Conservation (phyloP, 2,797 vertebrate species). For the Galago senegalensis region DNA sequence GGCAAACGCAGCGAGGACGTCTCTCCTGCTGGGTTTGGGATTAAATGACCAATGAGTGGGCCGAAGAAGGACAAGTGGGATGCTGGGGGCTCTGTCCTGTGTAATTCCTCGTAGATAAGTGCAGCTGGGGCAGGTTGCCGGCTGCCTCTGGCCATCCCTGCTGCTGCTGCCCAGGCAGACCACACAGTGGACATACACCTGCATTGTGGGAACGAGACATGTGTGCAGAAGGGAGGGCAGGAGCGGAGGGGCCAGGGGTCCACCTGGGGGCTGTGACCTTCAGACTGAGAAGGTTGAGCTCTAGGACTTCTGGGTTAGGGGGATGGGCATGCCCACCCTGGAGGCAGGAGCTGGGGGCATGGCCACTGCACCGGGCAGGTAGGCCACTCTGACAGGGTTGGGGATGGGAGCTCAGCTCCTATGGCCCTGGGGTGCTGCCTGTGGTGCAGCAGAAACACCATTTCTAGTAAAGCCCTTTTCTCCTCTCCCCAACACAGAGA, state of each 20-base stretch:
- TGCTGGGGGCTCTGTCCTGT: neutral
- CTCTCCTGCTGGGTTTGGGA: neutral
- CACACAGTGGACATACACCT: rapidly evolving
- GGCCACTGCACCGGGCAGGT: no score
- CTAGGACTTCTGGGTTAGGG: neutral
- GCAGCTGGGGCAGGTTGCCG: neutral
- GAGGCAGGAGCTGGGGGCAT: neutral
- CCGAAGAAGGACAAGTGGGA: rapidly evolving
- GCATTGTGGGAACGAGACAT: rapidly evolving
- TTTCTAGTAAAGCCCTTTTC: neutral
- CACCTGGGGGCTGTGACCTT: no score
- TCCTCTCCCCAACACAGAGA: neutral
- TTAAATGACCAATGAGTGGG: rapidly evolving
- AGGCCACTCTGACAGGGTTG: neutral
- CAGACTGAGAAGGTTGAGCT: neutral
- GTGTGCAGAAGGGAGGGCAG: no score
- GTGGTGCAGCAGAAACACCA: rapidly evolving
- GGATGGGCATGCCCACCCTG: neutral
- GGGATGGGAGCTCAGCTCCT: rapidly evolving
- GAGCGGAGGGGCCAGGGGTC: neutral
- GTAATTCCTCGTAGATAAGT: rapidly evolving
- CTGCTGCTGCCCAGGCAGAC: rapidly evolving
- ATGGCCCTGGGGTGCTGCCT: rapidly evolving
- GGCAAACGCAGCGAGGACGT: rapidly evolving
- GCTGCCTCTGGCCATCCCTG: no score